phyloP scores from a whole-genome alignment of 37 sponge, comb jelly and placozoan genomes.

The Corticium candelabrum region DNA sequence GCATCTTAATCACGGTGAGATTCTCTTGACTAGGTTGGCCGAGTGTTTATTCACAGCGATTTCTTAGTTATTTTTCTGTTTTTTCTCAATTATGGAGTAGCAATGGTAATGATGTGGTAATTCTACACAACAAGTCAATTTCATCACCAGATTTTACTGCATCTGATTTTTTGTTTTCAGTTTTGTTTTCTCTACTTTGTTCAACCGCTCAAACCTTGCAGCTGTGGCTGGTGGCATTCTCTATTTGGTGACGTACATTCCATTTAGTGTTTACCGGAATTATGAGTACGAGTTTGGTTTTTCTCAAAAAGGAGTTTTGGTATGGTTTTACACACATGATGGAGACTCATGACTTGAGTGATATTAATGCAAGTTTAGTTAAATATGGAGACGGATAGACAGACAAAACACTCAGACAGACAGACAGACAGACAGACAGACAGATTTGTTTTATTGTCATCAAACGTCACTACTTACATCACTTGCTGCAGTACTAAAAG shows the following conservation, averaged over 20 bases:
- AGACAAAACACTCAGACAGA: no score
- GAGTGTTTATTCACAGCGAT: background rate
- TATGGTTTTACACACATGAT: no score
- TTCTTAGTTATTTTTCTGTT: background rate
- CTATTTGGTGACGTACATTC: background rate
- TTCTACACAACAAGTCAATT: background rate
- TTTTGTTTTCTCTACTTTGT: background rate
- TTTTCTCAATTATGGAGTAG: background rate
- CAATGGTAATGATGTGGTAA: background rate
- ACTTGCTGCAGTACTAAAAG: no score
- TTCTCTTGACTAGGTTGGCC: background rate
- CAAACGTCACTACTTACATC: no score
- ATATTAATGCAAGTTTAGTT: no score
- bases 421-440: no score
- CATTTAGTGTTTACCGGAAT: background rate
- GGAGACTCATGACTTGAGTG: no score
- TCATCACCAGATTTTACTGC: background rate
- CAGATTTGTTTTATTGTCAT: no score
- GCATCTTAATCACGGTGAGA: no score
- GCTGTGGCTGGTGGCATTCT: background rate
- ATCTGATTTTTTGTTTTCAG: no score
- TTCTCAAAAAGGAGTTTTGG: background rate
- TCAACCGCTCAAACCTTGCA: background rate
- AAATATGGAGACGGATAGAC: no score
- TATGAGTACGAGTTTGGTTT: background rate